Percentiles rank a stretch among this genome's conserved stretches.
Conservation (phyloP, 2,888 invertebrate species). For the Oxytorus armatus region DNA sequence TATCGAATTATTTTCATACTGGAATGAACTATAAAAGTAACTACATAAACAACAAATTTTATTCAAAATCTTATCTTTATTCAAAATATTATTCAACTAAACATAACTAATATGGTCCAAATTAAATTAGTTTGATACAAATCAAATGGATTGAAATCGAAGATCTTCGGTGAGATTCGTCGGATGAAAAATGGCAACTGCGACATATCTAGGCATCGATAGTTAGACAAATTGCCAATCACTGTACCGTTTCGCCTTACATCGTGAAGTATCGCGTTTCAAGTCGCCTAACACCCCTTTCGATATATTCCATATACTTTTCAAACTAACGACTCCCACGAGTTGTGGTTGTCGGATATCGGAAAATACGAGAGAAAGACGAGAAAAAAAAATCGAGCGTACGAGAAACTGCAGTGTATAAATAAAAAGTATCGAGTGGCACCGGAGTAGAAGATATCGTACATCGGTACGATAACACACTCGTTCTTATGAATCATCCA, state of each 20-base stretch:
- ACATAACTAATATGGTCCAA: no score
- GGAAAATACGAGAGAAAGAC: conserved; percentile 26
- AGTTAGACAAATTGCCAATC: conserved; percentile 29
- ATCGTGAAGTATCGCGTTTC: conserved; percentile 19
- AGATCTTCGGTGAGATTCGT: neutral
- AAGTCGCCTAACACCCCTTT: conserved; percentile 5
- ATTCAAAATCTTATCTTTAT: no score
- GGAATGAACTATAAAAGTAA: no score
- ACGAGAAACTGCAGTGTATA: neutral
- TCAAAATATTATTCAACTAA: no score
- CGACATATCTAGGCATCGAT: neutral
- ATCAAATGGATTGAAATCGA: neutral
- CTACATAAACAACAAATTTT: no score
- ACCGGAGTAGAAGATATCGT: neutral
- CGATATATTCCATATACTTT: conserved; percentile 16
- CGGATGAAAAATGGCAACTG: neutral
- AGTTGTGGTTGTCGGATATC: conserved; percentile 27
- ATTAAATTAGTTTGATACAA: neutral
- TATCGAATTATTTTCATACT: no score
- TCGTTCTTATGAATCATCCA: conserved; percentile 21
- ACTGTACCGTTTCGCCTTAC: conserved; percentile 20
- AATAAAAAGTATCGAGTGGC: conserved; percentile 29
- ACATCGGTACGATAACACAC: neutral
- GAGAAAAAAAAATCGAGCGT: neutral
- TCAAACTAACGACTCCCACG: conserved; percentile 49